Conservation (phyloP, 2,888 invertebrate species). For the Amiota minor region DNA sequence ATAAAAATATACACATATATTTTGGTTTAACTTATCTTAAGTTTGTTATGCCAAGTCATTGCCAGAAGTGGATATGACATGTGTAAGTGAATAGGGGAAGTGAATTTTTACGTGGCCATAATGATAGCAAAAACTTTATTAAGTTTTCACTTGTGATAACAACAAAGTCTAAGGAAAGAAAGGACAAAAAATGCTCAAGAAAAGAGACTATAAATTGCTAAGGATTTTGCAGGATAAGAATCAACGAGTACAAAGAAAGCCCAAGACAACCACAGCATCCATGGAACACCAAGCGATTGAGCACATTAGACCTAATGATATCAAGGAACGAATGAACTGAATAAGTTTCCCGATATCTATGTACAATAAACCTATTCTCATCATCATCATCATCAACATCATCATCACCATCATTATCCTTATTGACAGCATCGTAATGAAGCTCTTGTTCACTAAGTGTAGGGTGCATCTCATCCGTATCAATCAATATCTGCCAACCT, state of each 20-base stretch:
- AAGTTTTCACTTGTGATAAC: slow-evolving; percentile 55
- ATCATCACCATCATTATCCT: not conserved
- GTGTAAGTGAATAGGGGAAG: slow-evolving; percentile 59
- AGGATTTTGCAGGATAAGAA: slow-evolving; percentile 51
- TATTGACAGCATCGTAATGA: not conserved
- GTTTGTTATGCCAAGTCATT: too few relatives aligned
- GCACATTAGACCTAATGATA: slow-evolving; percentile 32
- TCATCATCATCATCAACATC: not conserved
- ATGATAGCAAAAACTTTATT: slow-evolving; percentile 40
- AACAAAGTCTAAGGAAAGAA: not conserved
- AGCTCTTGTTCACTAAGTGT: slow-evolving; percentile 4
- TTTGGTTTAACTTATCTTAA: not conserved
- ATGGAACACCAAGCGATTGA: slow-evolving; percentile 32
- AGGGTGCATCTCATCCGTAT: slow-evolving; percentile 16
- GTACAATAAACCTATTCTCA: not conserved
- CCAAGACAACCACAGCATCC: not conserved
- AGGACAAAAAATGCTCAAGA: not conserved
- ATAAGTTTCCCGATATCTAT: not conserved
- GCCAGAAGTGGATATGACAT: slow-evolving; percentile 34
- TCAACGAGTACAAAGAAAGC: not conserved
- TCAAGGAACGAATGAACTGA: slow-evolving; percentile 32
- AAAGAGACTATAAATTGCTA: slow-evolving; percentile 15
- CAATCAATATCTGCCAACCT: not conserved
- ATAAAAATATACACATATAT: not conserved
- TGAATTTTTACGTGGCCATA: slow-evolving; percentile 53